A percentile compares a stretch with the other conserved stretches of the same genome.
phyloP scores from a whole-genome alignment of 2,888 invertebrate species.

The Orthosia gracilis region DNA sequence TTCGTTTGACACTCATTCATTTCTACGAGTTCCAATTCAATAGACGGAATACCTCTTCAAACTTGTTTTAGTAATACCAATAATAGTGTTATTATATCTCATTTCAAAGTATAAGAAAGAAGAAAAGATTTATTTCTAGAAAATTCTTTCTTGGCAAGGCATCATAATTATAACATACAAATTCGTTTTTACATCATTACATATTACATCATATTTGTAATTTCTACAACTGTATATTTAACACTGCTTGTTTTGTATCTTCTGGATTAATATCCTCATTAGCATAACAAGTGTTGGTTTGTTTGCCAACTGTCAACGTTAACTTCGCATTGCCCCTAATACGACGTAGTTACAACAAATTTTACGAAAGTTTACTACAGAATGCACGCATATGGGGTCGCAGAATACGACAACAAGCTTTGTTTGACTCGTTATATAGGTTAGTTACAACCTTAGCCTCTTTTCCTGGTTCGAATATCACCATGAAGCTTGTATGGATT shows the following conservation, averaged over 20 bases:
- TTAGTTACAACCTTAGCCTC: slow-evolving; percentile 37
- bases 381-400: slow-evolving; percentile 41
- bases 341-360: slow-evolving; percentile 6
- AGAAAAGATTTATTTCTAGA: not conserved
- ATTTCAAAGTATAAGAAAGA: not conserved
- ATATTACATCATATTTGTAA: no score
- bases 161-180: no score
- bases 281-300: slow-evolving; percentile 30
- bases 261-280: slow-evolving; percentile 23
- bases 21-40: slow-evolving; percentile 7
- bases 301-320: slow-evolving; percentile 53
- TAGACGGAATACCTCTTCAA: not conserved
- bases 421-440: slow-evolving; percentile 52
- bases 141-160: not conserved
- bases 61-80: not conserved
- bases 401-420: slow-evolving; percentile 40
- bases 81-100: not conserved
- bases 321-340: slow-evolving; percentile 50
- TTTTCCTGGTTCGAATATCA: slow-evolving; percentile 45
- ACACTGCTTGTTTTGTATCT: not conserved
- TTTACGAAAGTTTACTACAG: slow-evolving; percentile 33
- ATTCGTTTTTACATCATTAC: no score
- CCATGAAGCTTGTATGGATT: slow-evolving; percentile 25
- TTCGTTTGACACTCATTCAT: not conserved
- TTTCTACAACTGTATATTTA: no score